Conservation (phyloP, 2,797 vertebrate species). For the Oryzias dopingdopingensis region DNA sequence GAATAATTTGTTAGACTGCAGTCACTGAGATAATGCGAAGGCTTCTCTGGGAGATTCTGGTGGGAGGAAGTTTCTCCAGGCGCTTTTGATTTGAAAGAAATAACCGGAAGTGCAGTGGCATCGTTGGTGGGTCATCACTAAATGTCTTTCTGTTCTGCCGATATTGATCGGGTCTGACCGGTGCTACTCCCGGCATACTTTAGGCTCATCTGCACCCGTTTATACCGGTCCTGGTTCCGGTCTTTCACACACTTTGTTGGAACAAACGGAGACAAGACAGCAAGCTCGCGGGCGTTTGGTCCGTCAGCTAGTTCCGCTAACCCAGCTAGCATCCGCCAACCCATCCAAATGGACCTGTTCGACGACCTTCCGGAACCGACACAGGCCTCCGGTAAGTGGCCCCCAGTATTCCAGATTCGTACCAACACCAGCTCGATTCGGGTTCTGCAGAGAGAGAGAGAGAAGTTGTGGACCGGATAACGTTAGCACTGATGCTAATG, state of each 20-base stretch:
- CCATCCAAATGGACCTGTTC: constrained; percentile 65
- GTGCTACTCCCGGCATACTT: too few relatives aligned
- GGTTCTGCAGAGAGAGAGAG: neutral
- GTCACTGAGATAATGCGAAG: too few relatives aligned
- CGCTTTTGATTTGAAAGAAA: constrained; percentile 19
- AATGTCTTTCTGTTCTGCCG: neutral
- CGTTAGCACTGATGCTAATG: neutral
- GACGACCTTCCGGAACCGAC: constrained; percentile 72
- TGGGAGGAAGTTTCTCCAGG: too few relatives aligned
- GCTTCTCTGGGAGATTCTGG: too few relatives aligned
- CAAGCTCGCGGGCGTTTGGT: too few relatives aligned
- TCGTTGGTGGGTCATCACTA: neutral
- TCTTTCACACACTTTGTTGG: too few relatives aligned
- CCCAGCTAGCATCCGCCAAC: neutral
- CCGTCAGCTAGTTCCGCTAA: too few relatives aligned
- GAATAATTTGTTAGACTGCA: too few relatives aligned
- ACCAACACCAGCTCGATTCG: too few relatives aligned
- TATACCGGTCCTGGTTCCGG: too few relatives aligned
- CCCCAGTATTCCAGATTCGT: accelerated
- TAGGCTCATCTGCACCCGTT: too few relatives aligned
- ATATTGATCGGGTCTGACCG: neutral
- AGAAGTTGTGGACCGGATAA: neutral
- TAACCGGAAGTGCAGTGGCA: neutral
- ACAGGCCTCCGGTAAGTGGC: constrained; percentile 55
- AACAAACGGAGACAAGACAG: too few relatives aligned